Evolutionary conservation across 2,797 vertebrate genomes (phyloP).

Genomic region (Pithecia hirsuta): DNA sequence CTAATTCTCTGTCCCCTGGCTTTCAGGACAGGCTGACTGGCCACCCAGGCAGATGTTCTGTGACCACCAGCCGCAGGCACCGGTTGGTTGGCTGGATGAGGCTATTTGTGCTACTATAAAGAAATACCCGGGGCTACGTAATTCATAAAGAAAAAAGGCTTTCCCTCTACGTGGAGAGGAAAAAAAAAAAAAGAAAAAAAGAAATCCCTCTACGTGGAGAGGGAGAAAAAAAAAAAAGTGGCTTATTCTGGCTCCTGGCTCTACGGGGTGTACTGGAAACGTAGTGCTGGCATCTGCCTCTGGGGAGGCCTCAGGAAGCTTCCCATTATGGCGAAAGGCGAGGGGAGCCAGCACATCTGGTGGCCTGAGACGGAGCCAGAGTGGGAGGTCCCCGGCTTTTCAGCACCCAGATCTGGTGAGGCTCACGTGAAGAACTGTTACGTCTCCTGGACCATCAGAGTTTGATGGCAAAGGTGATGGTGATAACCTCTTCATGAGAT

Average conservation of each 20-base stretch:
- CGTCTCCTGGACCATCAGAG: too few relatives aligned
- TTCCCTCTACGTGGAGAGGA: too few relatives aligned
- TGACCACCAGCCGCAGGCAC: background rate
- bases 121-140: background rate
- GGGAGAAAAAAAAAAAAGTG: too few relatives aligned
- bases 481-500: background rate
- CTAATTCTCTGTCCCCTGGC: background rate
- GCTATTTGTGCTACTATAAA: background rate
- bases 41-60: fast-evolving
- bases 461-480: background rate
- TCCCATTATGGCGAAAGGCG: background rate
- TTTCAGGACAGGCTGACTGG: background rate
- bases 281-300: background rate
- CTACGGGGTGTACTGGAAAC: background rate
- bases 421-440: too few relatives aligned
- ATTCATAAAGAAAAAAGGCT: background rate
- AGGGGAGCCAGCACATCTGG: background rate
- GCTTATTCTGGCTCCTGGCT: background rate
- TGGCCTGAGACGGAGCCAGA: background rate
- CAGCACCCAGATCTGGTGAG: too few relatives aligned
- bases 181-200: too few relatives aligned
- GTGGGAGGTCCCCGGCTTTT: background rate
- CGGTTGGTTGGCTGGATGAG: background rate
- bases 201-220: too few relatives aligned
- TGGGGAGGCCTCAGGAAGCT: background rate